Conservation (phyloP, 1,140 invertebrate species). For the Polypedilum pembai region DNA sequence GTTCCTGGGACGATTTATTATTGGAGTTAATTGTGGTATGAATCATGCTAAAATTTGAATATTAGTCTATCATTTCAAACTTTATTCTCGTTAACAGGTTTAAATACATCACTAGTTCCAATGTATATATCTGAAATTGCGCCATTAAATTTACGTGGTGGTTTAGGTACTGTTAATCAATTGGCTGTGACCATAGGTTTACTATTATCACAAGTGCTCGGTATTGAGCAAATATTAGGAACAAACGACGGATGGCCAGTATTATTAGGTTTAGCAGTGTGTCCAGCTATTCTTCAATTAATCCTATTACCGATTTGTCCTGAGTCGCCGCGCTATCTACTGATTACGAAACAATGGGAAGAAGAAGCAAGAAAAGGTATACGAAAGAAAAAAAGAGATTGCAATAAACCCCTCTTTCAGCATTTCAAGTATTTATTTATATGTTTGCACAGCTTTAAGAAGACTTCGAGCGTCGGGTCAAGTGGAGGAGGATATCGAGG, state of each 20-base stretch:
- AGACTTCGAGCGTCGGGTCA: constrained; percentile 75
- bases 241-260: constrained; percentile 88
- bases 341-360: constrained; percentile 90
- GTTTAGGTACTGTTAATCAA: constrained; percentile 90
- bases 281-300: constrained; percentile 85
- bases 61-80: background rate
- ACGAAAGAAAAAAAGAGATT: no score
- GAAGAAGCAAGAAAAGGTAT: constrained; percentile 79
- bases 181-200: constrained; percentile 87
- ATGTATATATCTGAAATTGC: constrained; percentile 98
- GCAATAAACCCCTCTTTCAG: background rate
- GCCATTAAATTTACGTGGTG: constrained; percentile 84
- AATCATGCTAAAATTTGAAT: no score
- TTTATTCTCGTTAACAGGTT: constrained; percentile 54
- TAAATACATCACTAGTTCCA: constrained; percentile 91
- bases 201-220: constrained; percentile 77
- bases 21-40: constrained; percentile 91
- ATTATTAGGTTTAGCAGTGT: constrained; percentile 79
- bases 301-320: constrained; percentile 86
- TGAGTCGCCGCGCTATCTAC: constrained; percentile 83
- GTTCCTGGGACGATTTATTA: constrained; percentile 92
- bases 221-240: constrained; percentile 86
- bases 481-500: constrained; percentile 90
- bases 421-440: constrained; percentile 24
- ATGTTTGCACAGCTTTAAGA: constrained; percentile 53